Evolutionary conservation across 2,888 invertebrate genomes (phyloP).

Genomic region (Aporophyla lueneburgensis): DNA sequence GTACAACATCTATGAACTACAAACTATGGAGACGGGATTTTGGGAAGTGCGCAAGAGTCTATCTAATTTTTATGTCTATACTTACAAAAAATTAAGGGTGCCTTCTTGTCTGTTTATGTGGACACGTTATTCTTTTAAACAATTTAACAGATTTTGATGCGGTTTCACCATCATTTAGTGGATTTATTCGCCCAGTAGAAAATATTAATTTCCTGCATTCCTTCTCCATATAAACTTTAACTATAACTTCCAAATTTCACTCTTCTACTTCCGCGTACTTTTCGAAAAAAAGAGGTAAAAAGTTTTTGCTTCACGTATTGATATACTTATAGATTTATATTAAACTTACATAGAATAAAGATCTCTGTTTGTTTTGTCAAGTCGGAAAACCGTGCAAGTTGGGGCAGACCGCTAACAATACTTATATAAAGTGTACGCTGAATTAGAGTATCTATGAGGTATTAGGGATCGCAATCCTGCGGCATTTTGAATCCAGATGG

Average conservation of each 20-base stretch:
- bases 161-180: background rate
- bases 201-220: no score
- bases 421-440: background rate
- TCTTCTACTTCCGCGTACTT: no score
- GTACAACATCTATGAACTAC: conserved; percentile 48
- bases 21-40: conserved; percentile 29
- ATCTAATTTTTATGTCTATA: no score
- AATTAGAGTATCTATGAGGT: background rate
- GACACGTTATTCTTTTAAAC: background rate
- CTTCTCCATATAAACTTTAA: no score
- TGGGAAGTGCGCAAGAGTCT: conserved; percentile 26
- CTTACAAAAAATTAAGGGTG: no score
- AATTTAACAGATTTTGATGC: background rate
- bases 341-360: background rate
- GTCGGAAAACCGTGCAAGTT: background rate
- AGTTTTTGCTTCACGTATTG: no score
- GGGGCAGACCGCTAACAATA: background rate
- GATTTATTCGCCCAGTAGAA: background rate
- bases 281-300: no score
- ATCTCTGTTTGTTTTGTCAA: background rate
- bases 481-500: background rate
- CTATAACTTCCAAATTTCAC: no score
- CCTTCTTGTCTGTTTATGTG: background rate
- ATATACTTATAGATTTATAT: no score
- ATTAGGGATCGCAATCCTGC: no score